These are phyloP conservation scores for Accipiter cooperii DNA, from an alignment of 2,113 vertebrate genomes.

Conservation along the genomic window DNA sequence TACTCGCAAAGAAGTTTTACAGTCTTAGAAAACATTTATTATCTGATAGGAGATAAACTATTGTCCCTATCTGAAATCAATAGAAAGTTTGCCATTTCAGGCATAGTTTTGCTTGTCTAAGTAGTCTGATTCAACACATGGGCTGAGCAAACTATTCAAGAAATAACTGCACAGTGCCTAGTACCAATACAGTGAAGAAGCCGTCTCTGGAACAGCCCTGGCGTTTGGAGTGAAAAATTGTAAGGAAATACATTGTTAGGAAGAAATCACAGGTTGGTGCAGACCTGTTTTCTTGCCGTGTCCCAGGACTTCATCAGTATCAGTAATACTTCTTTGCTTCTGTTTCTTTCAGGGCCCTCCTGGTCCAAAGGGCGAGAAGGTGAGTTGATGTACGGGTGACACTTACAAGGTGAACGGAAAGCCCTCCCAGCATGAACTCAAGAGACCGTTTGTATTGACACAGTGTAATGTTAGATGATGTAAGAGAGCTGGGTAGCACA, in stretches of 20 bases:
- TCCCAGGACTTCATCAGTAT: background rate
- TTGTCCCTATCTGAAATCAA: background rate
- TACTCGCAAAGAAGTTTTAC: background rate
- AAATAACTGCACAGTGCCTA: background rate
- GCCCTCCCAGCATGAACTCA: constrained; percentile 38
- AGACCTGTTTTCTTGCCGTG: background rate
- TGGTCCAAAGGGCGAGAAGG: constrained; percentile 95
- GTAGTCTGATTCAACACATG: background rate
- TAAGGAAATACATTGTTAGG: background rate
- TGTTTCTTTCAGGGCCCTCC: constrained; percentile 82
- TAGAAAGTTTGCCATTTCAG: background rate
- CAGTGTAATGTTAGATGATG: constrained; percentile 58
- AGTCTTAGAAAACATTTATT: background rate
- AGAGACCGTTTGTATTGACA: constrained; percentile 31
- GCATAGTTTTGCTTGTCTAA: background rate
- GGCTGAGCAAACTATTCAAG: background rate
- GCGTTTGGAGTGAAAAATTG: background rate
- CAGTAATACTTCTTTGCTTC: background rate
- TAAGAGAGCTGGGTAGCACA: constrained; percentile 63
- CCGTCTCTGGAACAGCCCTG: background rate
- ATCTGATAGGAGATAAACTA: background rate
- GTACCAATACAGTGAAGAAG: background rate
- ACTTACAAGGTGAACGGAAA: constrained; percentile 9
- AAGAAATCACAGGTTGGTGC: background rate
- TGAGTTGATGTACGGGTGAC: constrained; percentile 68